These are phyloP conservation scores for Micronisus gabar DNA, from an alignment of 2,113 vertebrate species.

Conservation along the genomic window DNA sequence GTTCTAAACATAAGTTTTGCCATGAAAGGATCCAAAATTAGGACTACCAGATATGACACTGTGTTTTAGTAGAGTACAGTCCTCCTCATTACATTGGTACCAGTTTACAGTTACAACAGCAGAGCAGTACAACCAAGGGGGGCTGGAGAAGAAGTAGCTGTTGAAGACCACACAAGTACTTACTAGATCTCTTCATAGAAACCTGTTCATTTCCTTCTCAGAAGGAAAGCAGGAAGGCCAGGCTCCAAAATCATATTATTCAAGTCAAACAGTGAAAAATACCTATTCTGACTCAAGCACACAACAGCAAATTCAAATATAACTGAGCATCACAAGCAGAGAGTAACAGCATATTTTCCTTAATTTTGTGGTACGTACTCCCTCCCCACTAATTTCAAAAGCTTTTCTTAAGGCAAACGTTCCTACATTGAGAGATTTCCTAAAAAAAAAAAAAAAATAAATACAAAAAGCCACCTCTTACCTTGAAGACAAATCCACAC, in stretches of 20 bases:
- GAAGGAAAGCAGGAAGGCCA: background rate
- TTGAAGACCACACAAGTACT: background rate
- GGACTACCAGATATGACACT: background rate
- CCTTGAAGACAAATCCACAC: background rate
- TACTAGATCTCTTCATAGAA: background rate
- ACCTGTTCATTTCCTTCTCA: background rate
- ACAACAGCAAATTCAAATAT: background rate
- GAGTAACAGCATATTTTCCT: background rate
- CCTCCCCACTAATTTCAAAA: background rate
- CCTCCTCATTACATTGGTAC: background rate
- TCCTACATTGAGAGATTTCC: accelerated
- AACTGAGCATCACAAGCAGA: background rate
- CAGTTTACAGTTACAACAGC: background rate
- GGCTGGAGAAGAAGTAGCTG: background rate
- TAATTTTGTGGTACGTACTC: no score
- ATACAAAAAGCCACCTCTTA: background rate
- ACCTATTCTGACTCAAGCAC: background rate
- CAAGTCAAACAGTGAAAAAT: background rate
- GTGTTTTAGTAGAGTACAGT: background rate
- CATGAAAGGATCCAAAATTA: background rate
- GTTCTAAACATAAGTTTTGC: background rate
- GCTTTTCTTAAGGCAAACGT: accelerated
- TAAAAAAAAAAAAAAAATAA: no score
- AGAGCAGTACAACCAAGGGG: accelerated
- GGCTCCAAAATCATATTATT: background rate